A percentile compares a stretch with the other conserved stretches of the same genome.
Conservation (phyloP, 2,797 vertebrate species). For the Scomberomorus guttatus region DNA sequence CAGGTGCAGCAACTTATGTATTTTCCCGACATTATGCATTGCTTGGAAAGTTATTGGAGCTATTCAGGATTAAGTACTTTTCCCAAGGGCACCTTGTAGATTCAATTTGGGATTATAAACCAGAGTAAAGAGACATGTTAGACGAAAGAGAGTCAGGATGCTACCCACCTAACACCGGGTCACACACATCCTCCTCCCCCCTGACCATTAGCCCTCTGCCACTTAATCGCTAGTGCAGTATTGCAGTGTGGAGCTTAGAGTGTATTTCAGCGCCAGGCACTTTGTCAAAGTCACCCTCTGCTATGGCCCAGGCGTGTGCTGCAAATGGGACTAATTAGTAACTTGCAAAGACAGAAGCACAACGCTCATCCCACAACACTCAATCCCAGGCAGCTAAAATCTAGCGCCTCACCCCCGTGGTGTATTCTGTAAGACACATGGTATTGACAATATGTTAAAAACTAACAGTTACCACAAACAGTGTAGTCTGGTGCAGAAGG, state of each 20-base stretch:
- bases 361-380: slow-evolving; percentile 62
- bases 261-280: slow-evolving; percentile 70
- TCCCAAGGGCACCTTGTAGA: slow-evolving; percentile 85
- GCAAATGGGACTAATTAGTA: slow-evolving; percentile 84
- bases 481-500: background rate
- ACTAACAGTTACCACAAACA: slow-evolving; percentile 44
- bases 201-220: slow-evolving; percentile 73
- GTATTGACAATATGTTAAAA: slow-evolving; percentile 65
- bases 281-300: slow-evolving; percentile 81
- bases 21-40: slow-evolving; percentile 67
- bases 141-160: slow-evolving; percentile 65
- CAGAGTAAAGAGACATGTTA: slow-evolving; percentile 78
- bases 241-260: slow-evolving; percentile 72
- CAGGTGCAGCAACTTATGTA: slow-evolving; percentile 58
- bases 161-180: slow-evolving; percentile 70
- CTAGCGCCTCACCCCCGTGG: slow-evolving; percentile 20
- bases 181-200: slow-evolving; percentile 42
- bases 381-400: slow-evolving; percentile 51
- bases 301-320: slow-evolving; percentile 67
- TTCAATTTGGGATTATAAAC: slow-evolving; percentile 86
- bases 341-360: slow-evolving; percentile 71
- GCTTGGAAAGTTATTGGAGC: slow-evolving; percentile 71
- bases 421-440: slow-evolving; percentile 38
- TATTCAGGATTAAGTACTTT: slow-evolving; percentile 81
- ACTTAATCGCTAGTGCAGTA: slow-evolving; percentile 74